Evolutionary conservation across 2,113 vertebrate genomes (phyloP), one percentile per base, ranked within the genome.

Genomic region (Alosa alosa): DNA sequence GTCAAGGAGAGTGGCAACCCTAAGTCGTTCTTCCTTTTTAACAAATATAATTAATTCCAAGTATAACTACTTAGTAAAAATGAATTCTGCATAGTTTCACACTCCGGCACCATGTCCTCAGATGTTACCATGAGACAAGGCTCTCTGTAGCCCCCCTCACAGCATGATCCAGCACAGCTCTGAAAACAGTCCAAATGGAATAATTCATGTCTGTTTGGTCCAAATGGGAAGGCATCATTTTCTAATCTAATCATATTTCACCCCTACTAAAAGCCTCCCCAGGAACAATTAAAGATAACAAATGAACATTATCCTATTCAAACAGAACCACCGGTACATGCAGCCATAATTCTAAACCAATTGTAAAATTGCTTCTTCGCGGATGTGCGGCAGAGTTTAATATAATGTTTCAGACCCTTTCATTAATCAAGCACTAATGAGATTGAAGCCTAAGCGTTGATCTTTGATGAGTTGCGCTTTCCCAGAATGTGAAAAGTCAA

Each of bases 281-380:
- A 91, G 91, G 92, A 95, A 95, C 94, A 92, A 95, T 95, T 94
- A 94, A 92, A 93, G 91, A 93, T 93, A 94, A 94, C 91, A 92
- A 94, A 95, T 94, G 93, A 93, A 92, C 91, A 89, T 84, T 90
- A 91, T 88, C 92, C 88, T 88, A 92, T 94, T 93, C 90, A 87
- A 94, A 92, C 89, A 72, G 91, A 94, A 91, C 91, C 87, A 78
- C 78, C 75, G 85, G 86, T 88, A 92, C 85, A 75, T 91, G 93
- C 93, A 92, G 93, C 92, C 92, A 94, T 94, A 95, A 94, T 89
- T 92, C 91, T 93, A 92, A 91, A 92, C 92, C 92, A 94, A 94
- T 93, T 95, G 94, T 93, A 93, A 94, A 93, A 94, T 94, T 94
- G 91, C 93, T 90, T 90, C 87, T 91, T 90, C 90, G 90, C 83